Base-by-base conservation (phyloP, 2,797 vertebrate genomes). In the Pipistrellus pygmaeus region DNA sequence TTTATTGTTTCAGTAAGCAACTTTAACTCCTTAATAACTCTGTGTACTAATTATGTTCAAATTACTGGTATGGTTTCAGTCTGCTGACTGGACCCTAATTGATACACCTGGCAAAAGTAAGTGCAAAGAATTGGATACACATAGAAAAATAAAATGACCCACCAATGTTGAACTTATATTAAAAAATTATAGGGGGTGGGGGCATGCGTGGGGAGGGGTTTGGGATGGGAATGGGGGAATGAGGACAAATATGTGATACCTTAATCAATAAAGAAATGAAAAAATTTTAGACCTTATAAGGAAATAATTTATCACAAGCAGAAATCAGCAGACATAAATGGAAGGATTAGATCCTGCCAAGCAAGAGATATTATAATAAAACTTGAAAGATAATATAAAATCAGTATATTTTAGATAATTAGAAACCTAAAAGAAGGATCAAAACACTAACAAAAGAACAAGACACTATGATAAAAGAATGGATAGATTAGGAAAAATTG, bases 361-460 rank as follows among this genome's bases (percentile, higher is more conserved):
- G 85, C 12, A 23, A 94, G 38, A 81, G n/a, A 81, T 38, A 81
- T 86, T 57, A 75, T 46, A 21, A 55, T 87, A 87, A 88, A 62
- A 85, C 82, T 93, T 30, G 35, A 93, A 88, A 91, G 55, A 88
- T 10, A 83, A 77, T 57, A 53, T 82, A 60, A 86, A 46, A 91
- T 83, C 12, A 32, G 12, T 86, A 41, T 69, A 71, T 66, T 88
- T 87, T 87, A 66, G 41, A 87, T 64, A 69, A 66, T 85, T 78
- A 73, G 38, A 94, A 94, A 88, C 41, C 71, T 78, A 32, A 84
- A 90, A 91, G 53, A 80, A 38, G 41, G 15, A 51, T 87, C 69
- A 81, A 78, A 77, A 92, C 30, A 64, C 55, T 73, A 93, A 64
- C 46, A n/a, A 92, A 89, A 86, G 64, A 91, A 84, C 13, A 96